phyloP scores from a whole-genome alignment of 2,113 vertebrate genomes.

The Brienomyrus brachyistius region DNA sequence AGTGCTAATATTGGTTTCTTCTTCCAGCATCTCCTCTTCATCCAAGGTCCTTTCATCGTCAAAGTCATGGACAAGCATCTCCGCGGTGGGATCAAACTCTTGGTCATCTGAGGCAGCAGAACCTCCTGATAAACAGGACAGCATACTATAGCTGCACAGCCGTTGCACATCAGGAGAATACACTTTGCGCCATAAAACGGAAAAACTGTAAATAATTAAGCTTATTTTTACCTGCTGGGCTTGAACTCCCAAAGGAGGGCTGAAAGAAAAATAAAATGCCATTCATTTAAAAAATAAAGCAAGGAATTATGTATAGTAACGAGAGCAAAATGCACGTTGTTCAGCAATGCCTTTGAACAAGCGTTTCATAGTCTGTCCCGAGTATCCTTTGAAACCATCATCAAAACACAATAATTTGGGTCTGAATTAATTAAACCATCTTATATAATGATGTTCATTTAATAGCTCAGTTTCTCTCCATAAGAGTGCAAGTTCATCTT shows the following conservation, averaged over 20 bases:
- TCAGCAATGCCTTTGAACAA: background rate
- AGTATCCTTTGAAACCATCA: background rate
- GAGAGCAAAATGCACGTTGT: background rate
- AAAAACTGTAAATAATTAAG: background rate
- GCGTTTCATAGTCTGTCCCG: background rate
- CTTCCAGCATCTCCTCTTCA: slow-evolving; percentile 79
- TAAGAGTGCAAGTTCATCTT: background rate
- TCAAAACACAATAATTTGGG: background rate
- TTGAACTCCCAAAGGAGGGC: slow-evolving; percentile 77
- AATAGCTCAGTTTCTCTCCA: background rate
- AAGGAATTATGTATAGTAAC: background rate
- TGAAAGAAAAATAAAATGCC: slow-evolving; percentile 34
- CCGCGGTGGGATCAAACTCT: slow-evolving; percentile 77
- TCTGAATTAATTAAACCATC: background rate
- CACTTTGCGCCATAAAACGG: background rate
- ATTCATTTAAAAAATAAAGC: slow-evolving; percentile 20
- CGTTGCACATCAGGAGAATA: background rate
- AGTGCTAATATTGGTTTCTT: slow-evolving; percentile 74
- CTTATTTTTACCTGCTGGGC: slow-evolving; percentile 51
- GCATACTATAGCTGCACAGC: background rate
- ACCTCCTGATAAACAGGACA: slow-evolving; percentile 55
- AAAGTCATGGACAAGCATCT: slow-evolving; percentile 80
- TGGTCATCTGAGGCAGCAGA: slow-evolving; percentile 77
- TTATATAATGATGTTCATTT: background rate
- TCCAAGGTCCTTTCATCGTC: slow-evolving; percentile 78